A percentile compares a stretch with the other conserved stretches of the same genome.
phyloP scores from a whole-genome alignment of 2,113 vertebrate species.

The Channa argus region DNA sequence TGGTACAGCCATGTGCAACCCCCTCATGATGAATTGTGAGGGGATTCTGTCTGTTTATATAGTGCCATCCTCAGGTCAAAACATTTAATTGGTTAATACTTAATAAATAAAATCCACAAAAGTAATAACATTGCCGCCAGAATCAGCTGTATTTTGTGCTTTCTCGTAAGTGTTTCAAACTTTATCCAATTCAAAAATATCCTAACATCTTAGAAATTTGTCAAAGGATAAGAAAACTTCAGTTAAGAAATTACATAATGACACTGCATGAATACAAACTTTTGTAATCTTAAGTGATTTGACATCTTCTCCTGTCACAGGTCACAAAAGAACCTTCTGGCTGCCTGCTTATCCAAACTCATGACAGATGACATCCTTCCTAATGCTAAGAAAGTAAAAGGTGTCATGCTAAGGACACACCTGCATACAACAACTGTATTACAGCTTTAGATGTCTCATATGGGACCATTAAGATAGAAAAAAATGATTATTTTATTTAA shows the following conservation, averaged over 20 bases:
- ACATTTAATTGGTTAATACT: no score
- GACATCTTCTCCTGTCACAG: constrained; percentile 70
- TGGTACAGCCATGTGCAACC: neutral
- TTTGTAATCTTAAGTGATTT: neutral
- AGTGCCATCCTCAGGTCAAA: no score
- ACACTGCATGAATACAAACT: neutral
- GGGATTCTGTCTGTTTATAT: neutral
- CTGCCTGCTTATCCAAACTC: constrained; percentile 86
- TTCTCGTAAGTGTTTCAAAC: no score
- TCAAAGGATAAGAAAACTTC: neutral
- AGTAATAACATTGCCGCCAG: no score
- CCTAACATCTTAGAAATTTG: no score
- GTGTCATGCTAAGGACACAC: constrained; percentile 62
- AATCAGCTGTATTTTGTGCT: neutral
- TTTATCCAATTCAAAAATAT: no score
- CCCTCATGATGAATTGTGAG: neutral
- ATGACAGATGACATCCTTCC: constrained; percentile 87
- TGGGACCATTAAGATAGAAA: no score
- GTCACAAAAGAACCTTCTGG: constrained; percentile 74
- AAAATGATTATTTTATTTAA: no score
- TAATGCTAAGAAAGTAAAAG: constrained; percentile 84
- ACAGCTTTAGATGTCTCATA: no score
- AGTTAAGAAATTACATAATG: no score
- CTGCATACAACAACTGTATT: neutral
- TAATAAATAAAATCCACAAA: no score